Evolutionary conservation across 2,797 vertebrate genomes (phyloP), one percentile per base, ranked within the genome.

Genomic region (Epinephelus coioides): DNA sequence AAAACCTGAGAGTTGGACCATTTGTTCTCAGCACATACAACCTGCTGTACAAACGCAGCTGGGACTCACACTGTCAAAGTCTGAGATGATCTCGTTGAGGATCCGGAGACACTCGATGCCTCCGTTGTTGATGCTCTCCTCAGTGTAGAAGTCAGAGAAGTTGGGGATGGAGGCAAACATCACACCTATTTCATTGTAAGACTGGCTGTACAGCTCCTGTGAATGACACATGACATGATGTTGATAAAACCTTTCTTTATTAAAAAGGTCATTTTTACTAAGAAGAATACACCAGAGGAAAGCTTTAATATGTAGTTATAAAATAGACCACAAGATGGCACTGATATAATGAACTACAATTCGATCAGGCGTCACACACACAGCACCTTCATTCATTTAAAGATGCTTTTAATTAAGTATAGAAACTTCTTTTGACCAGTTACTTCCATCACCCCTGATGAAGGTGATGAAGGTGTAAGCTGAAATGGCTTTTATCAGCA

Each of bases 101-200:
- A 99, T 99, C 61, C 98, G 93, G 69, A 99, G 95, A 88, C 98
- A 99, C 86, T 99, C 98, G 0, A 99, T 95, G 68, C 98, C 98
- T 0, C 98, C 98, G 0, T 99, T 99, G 89, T 99, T 99, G 92
- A 99, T 98, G 90, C 95, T 95, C 88, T 99, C 98, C 85, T 99
- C 98, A 0, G 98, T 99, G 93, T 99, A 99, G 94, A 99, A 99
- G 89, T 99, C 98, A 0, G 98, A 97, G 2, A 99, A 99, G 90
- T 99, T 99, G 43, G 98, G 98, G 71, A 99, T 97, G 13, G 98
- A 99, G 10, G 98, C 98, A 6, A 99, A 99, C 97, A 99, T 99
- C 78, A 99, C 98, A 0, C 98, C 98, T 2, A 96, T 97, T 93
- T 99, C 97, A 6, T 97, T 96, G 0, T 99, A 99, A 0, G 97